phyloP scores from a whole-genome alignment of 2,888 invertebrate genomes.

The Dinocampus coccinellae region DNA sequence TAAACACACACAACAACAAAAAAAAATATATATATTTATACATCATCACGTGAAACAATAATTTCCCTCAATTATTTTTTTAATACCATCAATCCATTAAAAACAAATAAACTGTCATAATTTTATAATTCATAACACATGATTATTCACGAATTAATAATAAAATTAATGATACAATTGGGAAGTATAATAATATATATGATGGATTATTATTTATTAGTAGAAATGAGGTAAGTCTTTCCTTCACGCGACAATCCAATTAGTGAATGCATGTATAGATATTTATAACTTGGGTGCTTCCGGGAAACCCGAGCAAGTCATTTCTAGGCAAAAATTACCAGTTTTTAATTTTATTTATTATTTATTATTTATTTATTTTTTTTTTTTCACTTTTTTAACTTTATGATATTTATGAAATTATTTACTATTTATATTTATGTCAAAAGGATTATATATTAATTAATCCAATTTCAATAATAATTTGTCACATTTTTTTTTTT shows the following conservation, averaged over 20 bases:
- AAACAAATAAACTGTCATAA: not conserved
- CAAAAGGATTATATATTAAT: not conserved
- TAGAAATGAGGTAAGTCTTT: slow-evolving; percentile 16
- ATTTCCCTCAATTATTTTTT: too few relatives aligned
- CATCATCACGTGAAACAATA: not conserved
- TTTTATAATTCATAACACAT: not conserved
- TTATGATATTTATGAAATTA: not conserved
- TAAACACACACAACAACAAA: too few relatives aligned
- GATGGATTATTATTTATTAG: slow-evolving; percentile 3
- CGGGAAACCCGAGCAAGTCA: slow-evolving; percentile 10
- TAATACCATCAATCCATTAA: not conserved
- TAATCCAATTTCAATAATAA: too few relatives aligned
- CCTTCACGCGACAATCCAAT: slow-evolving; percentile 23
- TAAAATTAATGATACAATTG: not conserved
- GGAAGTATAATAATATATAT: not conserved
- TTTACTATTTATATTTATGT: not conserved
- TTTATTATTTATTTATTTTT: not conserved
- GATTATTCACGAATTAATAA: not conserved
- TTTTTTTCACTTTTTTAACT: too few relatives aligned
- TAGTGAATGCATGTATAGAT: slow-evolving; percentile 10
- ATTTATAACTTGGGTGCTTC: slow-evolving; percentile 22
- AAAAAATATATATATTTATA: too few relatives aligned
- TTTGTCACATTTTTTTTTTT: too few relatives aligned
- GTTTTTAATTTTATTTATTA: not conserved
- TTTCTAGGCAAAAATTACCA: not conserved